Percentiles rank a stretch among this genome's conserved stretches.
Evolutionary conservation across 2,113 vertebrate species (phyloP).

Genomic region (Athene cunicularia): DNA sequence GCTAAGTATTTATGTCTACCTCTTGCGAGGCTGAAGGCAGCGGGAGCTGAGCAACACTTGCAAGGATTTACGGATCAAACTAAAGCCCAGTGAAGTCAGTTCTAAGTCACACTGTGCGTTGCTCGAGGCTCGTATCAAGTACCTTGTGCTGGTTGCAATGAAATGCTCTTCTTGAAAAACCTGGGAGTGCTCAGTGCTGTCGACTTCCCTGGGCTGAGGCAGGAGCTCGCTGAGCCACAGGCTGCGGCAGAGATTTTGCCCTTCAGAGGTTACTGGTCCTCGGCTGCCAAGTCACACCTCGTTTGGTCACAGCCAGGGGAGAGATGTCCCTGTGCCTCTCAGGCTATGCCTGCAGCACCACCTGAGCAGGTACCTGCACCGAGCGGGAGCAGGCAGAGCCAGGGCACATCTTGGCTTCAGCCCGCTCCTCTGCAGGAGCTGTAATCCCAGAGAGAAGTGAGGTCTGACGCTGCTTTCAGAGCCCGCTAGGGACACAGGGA

Average conservation of each 20-base stretch:
- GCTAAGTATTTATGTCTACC: slow-evolving; percentile 24
- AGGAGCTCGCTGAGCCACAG: accelerated
- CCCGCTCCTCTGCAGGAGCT: accelerated
- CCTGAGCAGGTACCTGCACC: not conserved
- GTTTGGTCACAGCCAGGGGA: accelerated
- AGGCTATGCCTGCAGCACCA: accelerated
- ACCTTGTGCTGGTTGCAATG: not conserved
- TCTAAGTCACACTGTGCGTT: not conserved
- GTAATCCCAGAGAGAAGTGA: not conserved
- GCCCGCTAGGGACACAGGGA: not conserved
- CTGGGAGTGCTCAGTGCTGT: accelerated
- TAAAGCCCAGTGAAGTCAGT: not conserved
- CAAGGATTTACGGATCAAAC: slow-evolving; percentile 18
- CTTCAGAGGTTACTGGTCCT: not conserved
- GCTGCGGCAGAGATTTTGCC: not conserved
- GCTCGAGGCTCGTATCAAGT: accelerated
- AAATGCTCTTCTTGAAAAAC: not conserved
- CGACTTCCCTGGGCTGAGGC: accelerated
- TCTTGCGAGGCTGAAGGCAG: slow-evolving; percentile 44
- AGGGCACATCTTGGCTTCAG: accelerated
- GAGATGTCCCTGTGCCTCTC: not conserved
- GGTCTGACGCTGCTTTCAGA: not conserved
- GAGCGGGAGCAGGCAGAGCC: not conserved
- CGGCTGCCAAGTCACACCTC: not conserved
- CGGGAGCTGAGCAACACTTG: not conserved